phyloP scores from a whole-genome alignment of 2,113 vertebrate genomes.

The Xiphophorus maculatus region DNA sequence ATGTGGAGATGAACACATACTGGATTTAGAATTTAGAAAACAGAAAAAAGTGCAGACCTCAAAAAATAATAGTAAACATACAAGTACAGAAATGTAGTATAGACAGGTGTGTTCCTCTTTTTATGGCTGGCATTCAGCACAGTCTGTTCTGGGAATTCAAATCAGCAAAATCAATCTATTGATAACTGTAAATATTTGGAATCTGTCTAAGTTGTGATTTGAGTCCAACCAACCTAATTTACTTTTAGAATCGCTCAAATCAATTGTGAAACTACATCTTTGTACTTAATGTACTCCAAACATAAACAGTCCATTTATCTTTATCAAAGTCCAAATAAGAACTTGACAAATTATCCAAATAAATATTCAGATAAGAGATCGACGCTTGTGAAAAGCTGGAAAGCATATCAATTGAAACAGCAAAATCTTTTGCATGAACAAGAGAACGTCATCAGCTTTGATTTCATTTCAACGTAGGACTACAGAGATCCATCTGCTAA shows the following conservation, averaged over 20 bases:
- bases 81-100: neutral
- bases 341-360: neutral
- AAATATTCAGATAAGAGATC: neutral
- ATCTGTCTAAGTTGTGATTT: too few relatives aligned
- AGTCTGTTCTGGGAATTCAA: neutral
- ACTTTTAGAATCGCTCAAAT: too few relatives aligned
- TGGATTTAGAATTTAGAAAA: neutral
- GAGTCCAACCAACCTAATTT: too few relatives aligned
- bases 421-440: conserved; percentile 17
- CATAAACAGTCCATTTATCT: neutral
- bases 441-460: conserved; percentile 23
- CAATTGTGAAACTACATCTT: too few relatives aligned
- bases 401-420: neutral
- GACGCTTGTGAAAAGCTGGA: neutral
- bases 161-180: neutral
- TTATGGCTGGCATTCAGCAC: neutral
- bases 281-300: too few relatives aligned
- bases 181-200: too few relatives aligned
- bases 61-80: neutral
- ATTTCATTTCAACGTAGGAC: conserved; percentile 15
- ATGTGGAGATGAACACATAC: conserved; percentile 34
- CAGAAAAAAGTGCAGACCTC: neutral
- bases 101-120: neutral
- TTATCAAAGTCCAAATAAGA: neutral
- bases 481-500: conserved; percentile 40